Evolutionary conservation across 2,113 vertebrate species (phyloP).

Genomic region (Dipodomys spectabilis): DNA sequence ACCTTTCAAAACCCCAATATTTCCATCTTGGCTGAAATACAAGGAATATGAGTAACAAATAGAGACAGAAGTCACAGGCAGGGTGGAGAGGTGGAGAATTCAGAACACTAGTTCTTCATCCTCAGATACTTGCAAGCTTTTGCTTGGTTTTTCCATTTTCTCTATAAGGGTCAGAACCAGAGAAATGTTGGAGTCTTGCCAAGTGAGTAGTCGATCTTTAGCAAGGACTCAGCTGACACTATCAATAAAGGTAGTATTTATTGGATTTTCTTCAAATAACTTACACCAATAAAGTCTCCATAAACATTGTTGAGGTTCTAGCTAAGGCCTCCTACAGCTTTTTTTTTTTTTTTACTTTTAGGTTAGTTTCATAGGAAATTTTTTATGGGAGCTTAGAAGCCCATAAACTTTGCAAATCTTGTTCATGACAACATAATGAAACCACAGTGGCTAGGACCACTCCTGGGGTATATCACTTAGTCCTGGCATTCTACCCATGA

Average conservation of each 20-base stretch:
- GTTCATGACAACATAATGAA: neutral
- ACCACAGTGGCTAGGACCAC: neutral
- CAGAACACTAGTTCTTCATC: neutral
- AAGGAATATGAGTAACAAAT: neutral
- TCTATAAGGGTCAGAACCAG: neutral
- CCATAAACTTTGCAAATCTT: constrained; percentile 41
- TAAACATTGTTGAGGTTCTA: neutral
- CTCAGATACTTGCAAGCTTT: neutral
- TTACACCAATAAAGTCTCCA: neutral
- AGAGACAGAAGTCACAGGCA: neutral
- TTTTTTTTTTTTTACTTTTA: constrained; percentile 39
- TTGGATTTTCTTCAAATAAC: neutral
- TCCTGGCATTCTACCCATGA: neutral
- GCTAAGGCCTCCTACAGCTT: neutral
- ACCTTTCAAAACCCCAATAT: constrained; percentile 18
- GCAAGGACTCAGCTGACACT: neutral
- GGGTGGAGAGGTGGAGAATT: too few relatives aligned
- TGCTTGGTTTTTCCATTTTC: neutral
- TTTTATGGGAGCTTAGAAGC: constrained; percentile 13
- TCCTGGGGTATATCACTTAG: neutral
- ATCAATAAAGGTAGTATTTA: neutral
- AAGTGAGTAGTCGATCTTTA: neutral
- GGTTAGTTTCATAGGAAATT: constrained; percentile 26
- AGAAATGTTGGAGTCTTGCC: neutral
- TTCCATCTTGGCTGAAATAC: neutral